Evolutionary conservation across 2,888 invertebrate genomes (phyloP).

Genomic region (Caenorhabditis wallacei): DNA sequence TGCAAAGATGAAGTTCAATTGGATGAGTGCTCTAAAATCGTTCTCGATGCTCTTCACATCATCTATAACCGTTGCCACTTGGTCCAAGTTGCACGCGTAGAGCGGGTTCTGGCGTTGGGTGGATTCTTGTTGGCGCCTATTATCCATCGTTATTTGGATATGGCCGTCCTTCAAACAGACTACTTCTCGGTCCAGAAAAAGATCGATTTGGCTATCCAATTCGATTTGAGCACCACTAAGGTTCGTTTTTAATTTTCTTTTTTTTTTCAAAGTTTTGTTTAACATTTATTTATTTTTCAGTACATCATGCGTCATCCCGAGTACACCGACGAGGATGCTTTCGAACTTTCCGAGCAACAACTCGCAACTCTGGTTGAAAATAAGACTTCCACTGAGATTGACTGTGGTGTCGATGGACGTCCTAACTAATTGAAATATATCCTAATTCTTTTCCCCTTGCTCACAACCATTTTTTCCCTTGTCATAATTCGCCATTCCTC

Average conservation of each 20-base stretch:
- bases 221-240: conserved; percentile 14
- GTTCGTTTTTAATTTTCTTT: background rate
- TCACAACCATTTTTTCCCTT: too few relatives aligned
- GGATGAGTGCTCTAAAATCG: background rate
- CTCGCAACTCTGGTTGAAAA: too few relatives aligned
- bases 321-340: too few relatives aligned
- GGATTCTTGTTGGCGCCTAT: background rate
- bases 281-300: conserved; percentile 1
- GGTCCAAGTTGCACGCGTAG: background rate
- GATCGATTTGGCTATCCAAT: background rate
- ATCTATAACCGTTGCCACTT: background rate
- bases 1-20: background rate
- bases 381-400: background rate
- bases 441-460: too few relatives aligned
- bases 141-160: conserved; percentile 15
- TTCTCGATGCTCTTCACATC: background rate
- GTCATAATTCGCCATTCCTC: too few relatives aligned
- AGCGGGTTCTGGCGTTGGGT: background rate
- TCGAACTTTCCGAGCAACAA: too few relatives aligned
- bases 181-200: background rate
- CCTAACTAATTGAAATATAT: too few relatives aligned
- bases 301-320: background rate
- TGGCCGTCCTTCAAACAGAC: conserved; percentile 6
- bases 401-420: too few relatives aligned
- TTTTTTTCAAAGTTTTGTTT: background rate